phyloP scores from a whole-genome alignment of 2,797 vertebrate genomes.

The Cossypha dichroa region DNA sequence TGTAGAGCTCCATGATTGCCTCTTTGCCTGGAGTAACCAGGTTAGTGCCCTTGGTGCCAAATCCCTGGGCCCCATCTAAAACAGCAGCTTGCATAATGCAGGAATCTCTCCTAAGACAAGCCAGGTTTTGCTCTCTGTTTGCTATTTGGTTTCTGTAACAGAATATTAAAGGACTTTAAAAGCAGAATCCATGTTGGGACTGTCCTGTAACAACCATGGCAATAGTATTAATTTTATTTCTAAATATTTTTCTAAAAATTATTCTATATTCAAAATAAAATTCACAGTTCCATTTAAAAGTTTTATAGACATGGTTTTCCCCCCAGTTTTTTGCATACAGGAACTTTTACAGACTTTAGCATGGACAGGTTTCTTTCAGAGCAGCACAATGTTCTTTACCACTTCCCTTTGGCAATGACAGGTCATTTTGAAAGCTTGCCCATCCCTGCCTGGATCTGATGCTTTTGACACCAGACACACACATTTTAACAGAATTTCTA shows the following conservation, averaged over 20 bases:
- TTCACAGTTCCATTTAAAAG: background rate
- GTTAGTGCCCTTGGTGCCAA: accelerated
- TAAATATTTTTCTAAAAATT: background rate
- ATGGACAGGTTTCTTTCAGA: background rate
- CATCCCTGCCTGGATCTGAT: conserved; percentile 31
- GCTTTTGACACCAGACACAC: conserved; percentile 19
- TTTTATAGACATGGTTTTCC: accelerated
- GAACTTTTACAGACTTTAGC: background rate
- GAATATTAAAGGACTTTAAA: background rate
- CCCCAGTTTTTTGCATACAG: background rate
- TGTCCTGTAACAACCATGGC: background rate
- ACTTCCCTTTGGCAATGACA: background rate
- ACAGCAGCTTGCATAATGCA: background rate
- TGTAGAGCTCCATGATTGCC: background rate
- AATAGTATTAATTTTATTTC: background rate
- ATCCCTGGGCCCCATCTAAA: background rate
- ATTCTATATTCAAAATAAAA: background rate
- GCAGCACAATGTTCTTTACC: background rate
- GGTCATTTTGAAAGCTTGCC: conserved; percentile 17
- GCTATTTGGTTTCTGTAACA: background rate
- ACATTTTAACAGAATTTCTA: conserved; percentile 36
- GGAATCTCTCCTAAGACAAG: background rate
- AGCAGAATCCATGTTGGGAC: background rate
- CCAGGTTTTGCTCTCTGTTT: background rate
- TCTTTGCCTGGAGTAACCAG: background rate